Base-by-base conservation (phyloP, 2,113 vertebrate genomes). In the Trichomycterus rosablanca region DNA sequence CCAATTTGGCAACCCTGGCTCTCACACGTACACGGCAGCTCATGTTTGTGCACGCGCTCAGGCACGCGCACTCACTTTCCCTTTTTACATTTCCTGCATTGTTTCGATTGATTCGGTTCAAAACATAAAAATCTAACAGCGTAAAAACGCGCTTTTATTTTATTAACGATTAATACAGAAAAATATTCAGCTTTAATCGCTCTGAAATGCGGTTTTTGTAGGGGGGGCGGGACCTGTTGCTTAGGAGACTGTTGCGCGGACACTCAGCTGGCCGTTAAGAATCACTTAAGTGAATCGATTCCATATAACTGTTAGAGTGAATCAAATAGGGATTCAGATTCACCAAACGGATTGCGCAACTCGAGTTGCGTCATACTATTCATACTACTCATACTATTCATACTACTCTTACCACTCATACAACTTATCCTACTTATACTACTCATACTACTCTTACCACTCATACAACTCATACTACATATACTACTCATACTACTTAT, bases 21-120 rank as follows among this genome's bases (percentile, higher is more conserved):
- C 59, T 39, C 67, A 44, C 56, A 59, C 56, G 56, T 45, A 68
- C 67, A 51, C 56, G 53, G 53, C 44, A 2, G 73, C 57, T 58
- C 69, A 70, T 56, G 22, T 58, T 11, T 70, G 70, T 35, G 40
- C 1, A 34, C 59, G 49, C 40, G 52, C 52, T 44, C 26, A 26
- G n/a, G 24, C 34, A 40, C 63, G 72, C 58, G 67, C 67, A 18
- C 48, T n/a, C 10, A 12, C 35, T 51, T 39, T 59, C 57, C 32
- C 43, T 34, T 16, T 20, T 11, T 45, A 8, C 8, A 5, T 20
- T 16, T 56, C 16, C 16, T 30, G 39, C 5, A 12, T 22, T 30
- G 5, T 23, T 23, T 37, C 18, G 42, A 30, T n/a, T n/a, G n/a
- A n/a, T n/a, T n/a, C n/a, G n/a, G n/a, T n/a, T n/a, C n/a, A n/a